Evolutionary conservation across 2,797 vertebrate species (phyloP).

Genomic region (Coilia nasus): DNA sequence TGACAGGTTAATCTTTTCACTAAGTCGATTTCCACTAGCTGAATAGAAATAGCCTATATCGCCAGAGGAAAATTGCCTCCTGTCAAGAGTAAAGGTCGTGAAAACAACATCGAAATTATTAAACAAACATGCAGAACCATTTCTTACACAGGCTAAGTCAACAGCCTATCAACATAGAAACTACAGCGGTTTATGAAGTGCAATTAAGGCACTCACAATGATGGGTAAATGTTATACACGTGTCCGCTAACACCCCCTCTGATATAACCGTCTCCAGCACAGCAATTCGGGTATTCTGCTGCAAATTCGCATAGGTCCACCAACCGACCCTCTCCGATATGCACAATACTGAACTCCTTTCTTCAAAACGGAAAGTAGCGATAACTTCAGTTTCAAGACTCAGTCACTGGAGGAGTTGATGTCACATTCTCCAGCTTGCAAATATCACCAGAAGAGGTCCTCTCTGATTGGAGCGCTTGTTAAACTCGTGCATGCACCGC

Average conservation of each 20-base stretch:
- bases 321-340: not conserved
- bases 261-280: not conserved
- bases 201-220: no score
- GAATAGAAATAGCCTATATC: not conserved
- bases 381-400: not conserved
- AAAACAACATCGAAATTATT: not conserved
- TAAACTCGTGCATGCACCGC: slow-evolving; percentile 58
- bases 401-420: slow-evolving; percentile 72
- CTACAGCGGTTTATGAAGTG: no score
- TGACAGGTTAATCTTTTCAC: slow-evolving; percentile 56
- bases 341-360: not conserved
- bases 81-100: not conserved
- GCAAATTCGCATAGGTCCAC: not conserved
- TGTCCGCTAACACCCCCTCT: not conserved
- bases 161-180: no score
- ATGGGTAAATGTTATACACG: no score
- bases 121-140: not conserved
- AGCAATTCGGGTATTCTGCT: not conserved
- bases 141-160: no score
- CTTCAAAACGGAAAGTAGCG: not conserved
- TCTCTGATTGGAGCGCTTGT: slow-evolving; percentile 51
- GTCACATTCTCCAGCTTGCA: slow-evolving; percentile 68
- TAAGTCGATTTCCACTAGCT: slow-evolving; percentile 2
- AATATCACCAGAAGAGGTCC: slow-evolving; percentile 44
- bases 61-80: not conserved